Base-by-base conservation (phyloP, 2,113 vertebrate genomes). In the Eretmochelys imbricata region DNA sequence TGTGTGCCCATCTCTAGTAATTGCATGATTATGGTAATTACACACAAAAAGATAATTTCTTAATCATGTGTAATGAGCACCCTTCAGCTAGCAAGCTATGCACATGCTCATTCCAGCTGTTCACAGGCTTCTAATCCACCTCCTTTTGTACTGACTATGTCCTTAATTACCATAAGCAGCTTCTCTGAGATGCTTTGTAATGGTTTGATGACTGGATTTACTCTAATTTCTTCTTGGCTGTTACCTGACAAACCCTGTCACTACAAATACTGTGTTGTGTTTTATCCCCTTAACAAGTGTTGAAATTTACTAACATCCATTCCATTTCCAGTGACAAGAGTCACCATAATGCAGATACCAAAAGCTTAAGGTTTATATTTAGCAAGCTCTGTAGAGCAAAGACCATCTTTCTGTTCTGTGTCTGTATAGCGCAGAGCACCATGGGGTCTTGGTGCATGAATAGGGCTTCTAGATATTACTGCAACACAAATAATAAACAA, bases 121-220 rank as follows among this genome's bases (percentile, higher is more conserved):
- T 93, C 86, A 35, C 6, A 84, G 89, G 14, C 86, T 51, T 96
- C 76, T 91, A 84, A 96, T 97, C 94, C 93, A 17, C 81, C 92
- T 80, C 81, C 16, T 29, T 92, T 92, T 87, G 79, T 81, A 31
- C 2, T 79, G 87, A 95, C 89, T 88, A 82, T 92, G 93, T 93
- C 59, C 91, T 96, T 91, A 94, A 57, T 76, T 88, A 27, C 82
- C 82, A 22, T 83, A 88, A 90, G 65, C 72, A 75, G 92, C 92
- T 87, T 89, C 49, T 95, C 1, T 0, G 92, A 92, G 79, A 81
- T 95, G 59, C 69, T 94, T 95, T 96, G 95, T 72, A 84, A 86
- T 75, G 78, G 81, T 75, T 91, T 88, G 78, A 76, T 83, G 92
- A 89, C 42, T 42, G 87, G 92, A 94, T 96, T 93, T 91, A 46